Evolutionary conservation across 2,113 vertebrate genomes (phyloP), one percentile per base, ranked within the genome.

Genomic region (human): DNA sequence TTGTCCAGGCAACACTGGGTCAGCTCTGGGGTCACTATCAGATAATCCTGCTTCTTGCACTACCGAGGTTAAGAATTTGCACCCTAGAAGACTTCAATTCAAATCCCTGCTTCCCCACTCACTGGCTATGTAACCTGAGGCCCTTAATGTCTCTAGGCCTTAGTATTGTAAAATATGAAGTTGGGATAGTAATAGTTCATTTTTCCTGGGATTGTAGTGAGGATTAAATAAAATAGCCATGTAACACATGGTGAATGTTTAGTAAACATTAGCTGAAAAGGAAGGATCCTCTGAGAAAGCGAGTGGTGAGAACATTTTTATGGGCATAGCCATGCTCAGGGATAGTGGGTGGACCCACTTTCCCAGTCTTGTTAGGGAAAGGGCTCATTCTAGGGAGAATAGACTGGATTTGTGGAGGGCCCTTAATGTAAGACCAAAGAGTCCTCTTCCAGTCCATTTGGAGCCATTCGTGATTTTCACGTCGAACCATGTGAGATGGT

Each of bases 391-490:
- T 8, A 40, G 30, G 45, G 48, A 66, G 18, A 35, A 17, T 8
- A 32, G 75, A 45, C 52, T 66, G 25, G 50, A 57, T 14, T 72
- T 93, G 23, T 68, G 73, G 61, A 38, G 4, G 23, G 9, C 20
- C 40, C 9, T 73, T 70, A 61, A 6, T 30, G 6, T 9, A 45
- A 68, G 16, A 73, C 35, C 23, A 0, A 12, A 32, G 20, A 94
- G 57, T 80, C 16, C 48, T 32, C 18, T 23, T 92, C n/a, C 27
- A 50, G 73, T 64, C 72, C 4, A 18, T 11, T 30, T 82, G 73
- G 72, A 85, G 23, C 76, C 72, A 52, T 38, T 64, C 57, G 38
- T 86, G 70, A 78, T 96, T 89, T 95, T 89, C 73, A 93, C 81
- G 73, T 83, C 38, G 75, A 90, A 68, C 13, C n/a, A 35, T 64